These are phyloP conservation scores for Drosophila orosa DNA, from an alignment of 1,140 invertebrate species.

Conservation along the genomic window DNA sequence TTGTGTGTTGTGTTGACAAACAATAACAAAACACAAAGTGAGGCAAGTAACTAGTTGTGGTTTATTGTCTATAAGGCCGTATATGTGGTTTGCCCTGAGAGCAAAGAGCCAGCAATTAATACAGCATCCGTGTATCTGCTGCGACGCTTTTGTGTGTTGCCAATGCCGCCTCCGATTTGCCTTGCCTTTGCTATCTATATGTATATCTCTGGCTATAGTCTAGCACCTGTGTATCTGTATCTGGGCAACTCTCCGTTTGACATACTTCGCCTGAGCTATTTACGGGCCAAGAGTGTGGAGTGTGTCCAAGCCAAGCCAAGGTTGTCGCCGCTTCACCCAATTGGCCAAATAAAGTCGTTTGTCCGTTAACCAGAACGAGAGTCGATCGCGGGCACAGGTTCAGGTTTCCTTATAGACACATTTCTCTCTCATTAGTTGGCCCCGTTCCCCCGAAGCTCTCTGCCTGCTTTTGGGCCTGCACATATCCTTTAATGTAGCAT, in stretches of 20 bases:
- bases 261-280: slow-evolving; percentile 71
- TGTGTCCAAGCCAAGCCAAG: slow-evolving; percentile 57
- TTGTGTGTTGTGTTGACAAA: slow-evolving; percentile 74
- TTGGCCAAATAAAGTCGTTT: slow-evolving; percentile 73
- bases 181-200: slow-evolving; percentile 21
- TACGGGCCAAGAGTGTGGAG: slow-evolving; percentile 68
- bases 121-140: slow-evolving; percentile 49
- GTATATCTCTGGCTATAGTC: slow-evolving; percentile 13
- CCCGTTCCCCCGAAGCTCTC: slow-evolving; percentile 32
- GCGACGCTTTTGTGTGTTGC: slow-evolving; percentile 18
- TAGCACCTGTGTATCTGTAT: slow-evolving; percentile 16
- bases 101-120: slow-evolving; percentile 59
- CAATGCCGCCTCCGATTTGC: slow-evolving; percentile 8
- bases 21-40: neutral
- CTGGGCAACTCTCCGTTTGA: slow-evolving; percentile 40
- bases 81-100: slow-evolving; percentile 70
- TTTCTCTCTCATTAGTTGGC: slow-evolving; percentile 65
- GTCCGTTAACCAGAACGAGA: slow-evolving; percentile 59
- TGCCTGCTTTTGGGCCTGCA: slow-evolving; percentile 5
- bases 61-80: slow-evolving; percentile 74
- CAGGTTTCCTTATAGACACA: slow-evolving; percentile 67
- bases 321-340: slow-evolving; percentile 73
- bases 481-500: slow-evolving; percentile 36
- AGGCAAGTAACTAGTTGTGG: slow-evolving; percentile 60
- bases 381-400: slow-evolving; percentile 5